Evolutionary conservation across 2,797 vertebrate genomes (phyloP), one percentile per base, ranked within the genome.

Genomic region (Cyprinodon diabolis): DNA sequence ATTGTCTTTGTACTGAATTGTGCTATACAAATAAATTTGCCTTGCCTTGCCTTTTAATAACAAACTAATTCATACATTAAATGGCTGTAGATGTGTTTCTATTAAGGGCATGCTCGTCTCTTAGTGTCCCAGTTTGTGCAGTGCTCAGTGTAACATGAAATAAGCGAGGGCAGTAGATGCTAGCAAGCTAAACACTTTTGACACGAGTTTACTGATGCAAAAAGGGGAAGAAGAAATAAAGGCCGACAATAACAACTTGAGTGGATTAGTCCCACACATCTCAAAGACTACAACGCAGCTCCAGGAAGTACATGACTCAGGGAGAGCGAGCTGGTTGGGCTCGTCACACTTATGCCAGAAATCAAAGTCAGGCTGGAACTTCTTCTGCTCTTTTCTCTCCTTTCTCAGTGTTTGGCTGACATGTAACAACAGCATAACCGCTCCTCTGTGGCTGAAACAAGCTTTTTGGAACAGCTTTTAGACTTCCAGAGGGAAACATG

Each of bases 201-300:
- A 78, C 72, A 77, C 5, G 21, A 78, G 73, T 66, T 74, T 63
- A 81, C 14, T 71, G 69, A 60, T 68, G 81, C 72, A 68, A 7
- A 23, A 71, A 79, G 55, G 66, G 23, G 76, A 71, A 69, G 45
- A 79, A 67, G 67, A 55, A 76, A 35, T 68, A 21, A 66, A 71
- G 47, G 78, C 0, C 60, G 69, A 74, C 55, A 68, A 21, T 56
- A 62, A 76, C 54, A 75, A 81, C 58, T 55, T 69, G 69, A 68
- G 49, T 69, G 69, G 56, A 71, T 23, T 78, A 58, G 88, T 85
- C 87, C 88, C 92, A 91, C 87, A 89, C 81, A 83, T 78, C 73
- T 87, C 85, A 78, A 25, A 80, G 85, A 78, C 35, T 80, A 78
- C 4, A 56, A 55, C 1, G 30, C 76, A 10, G 78, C 86, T 92